Base-by-base conservation (phyloP, 1,140 invertebrate species). In the Cydia strobilella region DNA sequence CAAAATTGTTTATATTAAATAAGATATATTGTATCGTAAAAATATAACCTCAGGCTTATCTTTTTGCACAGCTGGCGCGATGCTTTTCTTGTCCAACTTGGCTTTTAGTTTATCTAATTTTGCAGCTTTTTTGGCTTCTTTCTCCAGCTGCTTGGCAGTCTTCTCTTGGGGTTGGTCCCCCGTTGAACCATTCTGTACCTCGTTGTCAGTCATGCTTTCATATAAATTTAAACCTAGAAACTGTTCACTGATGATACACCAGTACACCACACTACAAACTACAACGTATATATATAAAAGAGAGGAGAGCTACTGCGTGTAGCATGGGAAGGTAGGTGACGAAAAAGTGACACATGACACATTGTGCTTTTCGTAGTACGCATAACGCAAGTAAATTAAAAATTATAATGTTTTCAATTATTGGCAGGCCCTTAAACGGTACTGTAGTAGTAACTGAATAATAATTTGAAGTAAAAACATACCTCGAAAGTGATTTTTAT, bases 31-130 rank as follows among this genome's bases (percentile, higher is more conserved):
- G n/a, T 18, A 69, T 39, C 5, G n/a, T 39, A 39, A 69, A 69
- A 69, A 69, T 42, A 39, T 86, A 90, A 96, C 96, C 93, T 96
- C 96, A 31, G 94, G 80, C 81, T 96, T 96, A 80, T 95, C 95
- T 88, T 96, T 96, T 4, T 84, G 85, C 72, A 86, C 81, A 79
- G 89, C 86, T 82, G 94, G 91, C 72, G 92, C 89, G 75, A 89
- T 77, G 51, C 93, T 94, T 86, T 97, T 96, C 85, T 98, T 98
- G 63, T 97, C 96, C 85, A 98, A 94, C 87, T 99, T 99, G 74
- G 97, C 96, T 87, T 98, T 96, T 62, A 99, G 96, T 92, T 99
- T 99, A 79, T 97, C 97, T 76, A 98, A 93, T 87, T 98, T 98
- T 0, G 97, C 97, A 51, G 96, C 95, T 85, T 97, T 98, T 77